These are phyloP conservation scores for Tenualosa thibaudeaui DNA, from an alignment of 2,797 vertebrate species.

Conservation along the genomic window DNA sequence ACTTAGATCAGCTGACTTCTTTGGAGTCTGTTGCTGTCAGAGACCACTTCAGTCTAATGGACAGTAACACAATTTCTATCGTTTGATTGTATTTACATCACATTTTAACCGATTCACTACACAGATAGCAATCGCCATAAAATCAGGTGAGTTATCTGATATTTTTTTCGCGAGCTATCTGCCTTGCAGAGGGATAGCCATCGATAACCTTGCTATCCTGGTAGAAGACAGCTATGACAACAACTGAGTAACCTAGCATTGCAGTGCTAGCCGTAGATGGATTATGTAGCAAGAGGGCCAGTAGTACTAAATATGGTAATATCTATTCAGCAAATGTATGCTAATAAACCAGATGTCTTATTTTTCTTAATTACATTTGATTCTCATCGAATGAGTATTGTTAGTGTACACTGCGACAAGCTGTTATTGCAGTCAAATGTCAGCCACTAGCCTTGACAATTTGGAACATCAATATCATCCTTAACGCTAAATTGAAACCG, in stretches of 20 bases:
- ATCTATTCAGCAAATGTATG: background rate
- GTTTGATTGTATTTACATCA: background rate
- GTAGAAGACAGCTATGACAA: slow-evolving; percentile 14
- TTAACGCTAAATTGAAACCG: background rate
- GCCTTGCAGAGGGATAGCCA: background rate
- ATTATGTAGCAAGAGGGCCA: background rate
- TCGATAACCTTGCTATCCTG: slow-evolving; percentile 20
- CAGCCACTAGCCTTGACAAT: background rate
- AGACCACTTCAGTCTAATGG: slow-evolving; percentile 53
- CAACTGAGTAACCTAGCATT: slow-evolving; percentile 1
- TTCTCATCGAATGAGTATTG: background rate
- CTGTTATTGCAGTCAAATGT: background rate
- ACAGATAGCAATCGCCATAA: background rate
- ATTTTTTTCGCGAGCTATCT: background rate
- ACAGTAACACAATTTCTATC: background rate
- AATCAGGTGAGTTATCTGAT: background rate
- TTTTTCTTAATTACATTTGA: background rate
- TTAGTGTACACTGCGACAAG: background rate
- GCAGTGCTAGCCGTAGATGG: background rate
- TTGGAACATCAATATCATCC: background rate
- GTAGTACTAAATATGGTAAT: background rate
- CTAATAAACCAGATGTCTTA: background rate
- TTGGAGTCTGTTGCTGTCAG: slow-evolving; percentile 65
- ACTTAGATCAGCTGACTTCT: slow-evolving; percentile 74
- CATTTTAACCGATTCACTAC: background rate